Conservation (phyloP, 2,797 vertebrate genomes). For the Vireo griseus region DNA sequence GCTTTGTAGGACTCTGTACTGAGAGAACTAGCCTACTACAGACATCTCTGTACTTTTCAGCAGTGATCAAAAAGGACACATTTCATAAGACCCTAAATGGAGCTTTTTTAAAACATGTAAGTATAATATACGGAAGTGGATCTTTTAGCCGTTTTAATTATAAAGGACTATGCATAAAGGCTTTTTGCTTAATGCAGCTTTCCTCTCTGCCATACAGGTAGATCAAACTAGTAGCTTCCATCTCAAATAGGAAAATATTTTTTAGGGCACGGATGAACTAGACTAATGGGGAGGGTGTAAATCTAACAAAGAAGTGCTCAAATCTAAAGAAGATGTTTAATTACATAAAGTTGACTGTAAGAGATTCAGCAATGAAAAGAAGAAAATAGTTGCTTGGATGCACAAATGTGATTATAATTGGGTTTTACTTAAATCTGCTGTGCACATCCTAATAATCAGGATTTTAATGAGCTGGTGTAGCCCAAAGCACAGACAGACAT, state of each 20-base stretch:
- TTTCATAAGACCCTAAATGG: not conserved
- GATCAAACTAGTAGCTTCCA: not conserved
- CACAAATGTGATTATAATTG: not conserved
- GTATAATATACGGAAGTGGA: not conserved
- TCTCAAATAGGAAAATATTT: not conserved
- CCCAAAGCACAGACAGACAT: not conserved
- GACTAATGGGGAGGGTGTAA: not conserved
- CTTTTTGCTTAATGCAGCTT: not conserved
- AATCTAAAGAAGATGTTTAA: not conserved
- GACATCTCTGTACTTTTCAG: not conserved
- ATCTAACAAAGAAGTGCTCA: not conserved
- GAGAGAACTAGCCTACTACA: not conserved
- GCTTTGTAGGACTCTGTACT: not conserved
- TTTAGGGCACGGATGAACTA: not conserved
- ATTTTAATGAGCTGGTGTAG: not conserved
- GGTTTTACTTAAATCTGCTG: not conserved
- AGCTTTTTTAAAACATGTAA: not conserved
- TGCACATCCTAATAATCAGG: not conserved
- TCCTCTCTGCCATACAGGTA: not conserved
- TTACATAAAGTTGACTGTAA: not conserved
- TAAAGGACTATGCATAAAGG: not conserved
- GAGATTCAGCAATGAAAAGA: not conserved
- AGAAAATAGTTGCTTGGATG: not conserved
- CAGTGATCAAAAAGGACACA: not conserved
- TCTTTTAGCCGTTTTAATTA: not conserved